Conservation (phyloP, 2,113 vertebrate genomes). For the Struthidea cinerea region DNA sequence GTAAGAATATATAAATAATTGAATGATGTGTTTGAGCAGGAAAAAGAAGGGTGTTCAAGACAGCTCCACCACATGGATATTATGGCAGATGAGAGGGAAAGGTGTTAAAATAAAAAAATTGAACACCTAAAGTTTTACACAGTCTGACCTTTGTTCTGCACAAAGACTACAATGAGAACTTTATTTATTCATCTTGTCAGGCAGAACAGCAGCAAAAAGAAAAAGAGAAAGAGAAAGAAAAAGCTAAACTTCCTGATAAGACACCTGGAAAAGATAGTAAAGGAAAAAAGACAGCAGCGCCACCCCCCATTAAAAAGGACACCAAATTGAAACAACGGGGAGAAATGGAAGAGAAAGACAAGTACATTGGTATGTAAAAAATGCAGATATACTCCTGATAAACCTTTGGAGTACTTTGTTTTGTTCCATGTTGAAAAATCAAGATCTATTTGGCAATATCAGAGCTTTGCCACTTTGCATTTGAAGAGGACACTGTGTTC, state of each 20-base stretch:
- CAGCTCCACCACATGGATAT: background rate
- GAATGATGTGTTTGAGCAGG: background rate
- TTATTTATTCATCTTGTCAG: constrained; percentile 56
- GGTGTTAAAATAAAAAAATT: background rate
- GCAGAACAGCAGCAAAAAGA: constrained; percentile 33
- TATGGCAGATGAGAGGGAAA: background rate
- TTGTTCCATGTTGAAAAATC: background rate
- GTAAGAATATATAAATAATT: background rate
- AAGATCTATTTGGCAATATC: background rate
- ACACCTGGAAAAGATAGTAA: constrained; percentile 69
- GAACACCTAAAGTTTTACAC: background rate
- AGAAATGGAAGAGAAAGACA: constrained; percentile 62
- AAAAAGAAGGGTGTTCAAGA: background rate
- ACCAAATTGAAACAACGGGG: constrained; percentile 79
- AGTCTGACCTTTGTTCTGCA: background rate
- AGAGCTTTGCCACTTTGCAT: background rate
- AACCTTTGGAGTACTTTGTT: background rate
- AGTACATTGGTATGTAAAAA: constrained; percentile 76
- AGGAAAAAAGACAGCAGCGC: constrained; percentile 61
- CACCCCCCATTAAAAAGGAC: constrained; percentile 34
- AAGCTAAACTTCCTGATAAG: constrained; percentile 21
- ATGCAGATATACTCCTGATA: background rate
- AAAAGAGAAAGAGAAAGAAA: constrained; percentile 31
- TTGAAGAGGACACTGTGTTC: background rate
- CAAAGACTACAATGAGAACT: background rate